Evolutionary conservation across 2,113 vertebrate genomes (phyloP), one percentile per base, ranked within the genome.

Genomic region (Elgaria multicarinata): DNA sequence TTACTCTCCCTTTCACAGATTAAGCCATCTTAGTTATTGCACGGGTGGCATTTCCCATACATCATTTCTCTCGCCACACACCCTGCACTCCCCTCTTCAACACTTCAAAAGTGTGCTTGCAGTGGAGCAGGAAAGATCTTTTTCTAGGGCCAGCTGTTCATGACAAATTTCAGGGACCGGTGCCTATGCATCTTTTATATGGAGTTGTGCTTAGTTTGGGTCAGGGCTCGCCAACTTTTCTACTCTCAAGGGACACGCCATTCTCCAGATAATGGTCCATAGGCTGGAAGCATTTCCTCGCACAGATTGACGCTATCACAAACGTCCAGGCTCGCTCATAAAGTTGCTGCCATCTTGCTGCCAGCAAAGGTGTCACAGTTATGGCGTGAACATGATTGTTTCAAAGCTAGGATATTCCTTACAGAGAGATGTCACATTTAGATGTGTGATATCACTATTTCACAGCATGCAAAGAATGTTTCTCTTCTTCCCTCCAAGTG

Each of bases 1-100:
- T 95, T 94, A 90, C 31, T 86, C 6, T 89, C 78, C 67, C 53
- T 0, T 0, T 84, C 28, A 14, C 81, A 92, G 92, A 93, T 95
- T 89, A 93, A 91, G 42, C 26, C 86, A 46, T 62, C 77, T 92
- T 91, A 91, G 55, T n/a, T 92, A 13, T 66, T 90, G 0, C 87
- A 88, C 75, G n/a, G 33, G 2, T 72, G 84, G 87, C 31, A 76
- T 10, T 39, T 55, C 13, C 90, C 93, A 75, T 62, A 26, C 78
- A 46, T 31, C 36, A 10, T 86, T 90, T 83, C 42, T 2, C 20
- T n/a, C 9, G 12, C 26, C 9, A 26, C 2, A 2, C 55, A 12
- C 7, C 74, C n/a, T n/a, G n/a, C n/a, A 31, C n/a, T 16, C 66
- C 1, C 39, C 79, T 46, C 79, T 84, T 71, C 44, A 93, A 31